Conservation (phyloP, 2,888 invertebrate genomes). For the Microplitis manilae region DNA sequence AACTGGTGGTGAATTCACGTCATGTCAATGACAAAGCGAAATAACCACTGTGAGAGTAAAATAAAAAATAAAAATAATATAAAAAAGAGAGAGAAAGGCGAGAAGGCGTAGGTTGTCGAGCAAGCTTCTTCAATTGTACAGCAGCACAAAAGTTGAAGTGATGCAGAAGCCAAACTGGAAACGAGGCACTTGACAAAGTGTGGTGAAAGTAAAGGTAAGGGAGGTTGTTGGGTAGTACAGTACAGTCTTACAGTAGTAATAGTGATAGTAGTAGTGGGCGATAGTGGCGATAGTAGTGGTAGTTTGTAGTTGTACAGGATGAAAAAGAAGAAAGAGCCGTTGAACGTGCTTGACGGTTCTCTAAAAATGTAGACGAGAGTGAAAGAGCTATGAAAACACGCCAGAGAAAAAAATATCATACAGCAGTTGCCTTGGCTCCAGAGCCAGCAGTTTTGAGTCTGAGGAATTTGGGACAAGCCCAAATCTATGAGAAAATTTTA, state of each 20-base stretch:
- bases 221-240: constrained; percentile 69
- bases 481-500: constrained; percentile 67
- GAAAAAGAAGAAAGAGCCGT: constrained; percentile 29
- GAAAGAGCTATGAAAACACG: constrained; percentile 22
- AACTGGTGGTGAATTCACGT: constrained; percentile 14
- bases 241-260: constrained; percentile 19
- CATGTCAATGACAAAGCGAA: constrained; percentile 12
- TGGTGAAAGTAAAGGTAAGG: constrained; percentile 43
- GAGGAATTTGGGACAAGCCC: constrained; percentile 50
- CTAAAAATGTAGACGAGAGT: constrained; percentile 14
- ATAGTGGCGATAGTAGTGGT: not conserved
- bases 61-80: constrained; percentile 17
- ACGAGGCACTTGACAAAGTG: constrained; percentile 61
- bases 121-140: constrained; percentile 39
- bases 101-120: constrained; percentile 23
- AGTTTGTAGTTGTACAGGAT: constrained; percentile 3
- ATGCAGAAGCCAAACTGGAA: constrained; percentile 38
- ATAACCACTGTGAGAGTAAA: constrained; percentile 10
- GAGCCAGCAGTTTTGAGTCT: constrained; percentile 28
- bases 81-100: constrained; percentile 6
- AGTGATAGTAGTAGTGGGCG: not conserved
- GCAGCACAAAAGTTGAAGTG: constrained; percentile 34
- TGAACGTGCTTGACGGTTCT: constrained; percentile 34
- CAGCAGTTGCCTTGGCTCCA: constrained; percentile 1
- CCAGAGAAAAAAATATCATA: constrained; percentile 25